Evolutionary conservation across 1,140 invertebrate genomes (phyloP).

Genomic region (Drosophila chauvacae): DNA sequence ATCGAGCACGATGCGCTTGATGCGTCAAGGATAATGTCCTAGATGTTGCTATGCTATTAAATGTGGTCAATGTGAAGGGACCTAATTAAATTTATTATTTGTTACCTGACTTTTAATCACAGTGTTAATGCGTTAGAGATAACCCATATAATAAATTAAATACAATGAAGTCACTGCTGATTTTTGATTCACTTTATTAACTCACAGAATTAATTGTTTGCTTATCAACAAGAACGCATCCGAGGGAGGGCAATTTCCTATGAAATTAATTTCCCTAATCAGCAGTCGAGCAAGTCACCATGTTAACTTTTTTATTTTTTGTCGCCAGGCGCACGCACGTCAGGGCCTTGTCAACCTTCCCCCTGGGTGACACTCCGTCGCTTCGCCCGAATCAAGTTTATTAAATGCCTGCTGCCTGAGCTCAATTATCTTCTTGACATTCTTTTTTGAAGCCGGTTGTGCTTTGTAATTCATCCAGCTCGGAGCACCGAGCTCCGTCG

Average conservation of each 20-base stretch:
- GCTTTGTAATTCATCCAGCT: constrained; percentile 52
- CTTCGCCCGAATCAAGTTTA: constrained; percentile 51
- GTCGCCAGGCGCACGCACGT: constrained; percentile 37
- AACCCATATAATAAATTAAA: neutral
- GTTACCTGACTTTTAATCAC: neutral
- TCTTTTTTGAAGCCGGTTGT: constrained; percentile 55
- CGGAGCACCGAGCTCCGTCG: constrained; percentile 7
- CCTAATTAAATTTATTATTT: constrained; percentile 1
- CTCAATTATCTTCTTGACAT: constrained; percentile 78
- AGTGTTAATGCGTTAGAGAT: neutral
- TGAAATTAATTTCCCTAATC: constrained; percentile 78
- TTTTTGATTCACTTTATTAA: constrained; percentile 6
- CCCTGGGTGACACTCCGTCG: constrained; percentile 11
- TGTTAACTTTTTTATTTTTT: constrained; percentile 39
- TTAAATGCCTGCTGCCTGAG: constrained; percentile 65
- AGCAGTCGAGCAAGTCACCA: constrained; percentile 66
- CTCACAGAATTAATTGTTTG: constrained; percentile 8
- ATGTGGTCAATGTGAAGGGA: neutral
- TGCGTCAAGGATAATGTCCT: constrained; percentile 5
- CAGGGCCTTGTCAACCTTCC: constrained; percentile 41
- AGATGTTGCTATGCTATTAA: constrained; percentile 28
- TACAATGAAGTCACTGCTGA: neutral
- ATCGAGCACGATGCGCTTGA: constrained; percentile 32
- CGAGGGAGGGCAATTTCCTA: constrained; percentile 56
- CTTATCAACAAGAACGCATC: constrained; percentile 38